Conservation (phyloP, 2,888 invertebrate species). For the Thelaira solivaga region DNA sequence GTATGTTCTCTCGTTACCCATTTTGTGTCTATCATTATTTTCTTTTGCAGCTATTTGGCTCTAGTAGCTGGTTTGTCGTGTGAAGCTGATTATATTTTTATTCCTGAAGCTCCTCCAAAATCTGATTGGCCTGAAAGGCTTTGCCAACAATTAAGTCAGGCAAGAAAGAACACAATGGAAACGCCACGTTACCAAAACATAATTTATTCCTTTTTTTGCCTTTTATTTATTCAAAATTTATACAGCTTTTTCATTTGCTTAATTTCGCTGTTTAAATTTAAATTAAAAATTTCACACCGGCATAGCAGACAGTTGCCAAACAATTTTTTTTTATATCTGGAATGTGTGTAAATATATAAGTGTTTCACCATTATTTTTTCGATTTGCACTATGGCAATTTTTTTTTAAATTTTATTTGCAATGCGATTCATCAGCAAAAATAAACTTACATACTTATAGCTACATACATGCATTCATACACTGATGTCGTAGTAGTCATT, state of each 20-base stretch:
- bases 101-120: slow-evolving; percentile 91
- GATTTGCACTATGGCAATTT: slow-evolving; percentile 9
- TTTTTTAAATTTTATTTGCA: neutral
- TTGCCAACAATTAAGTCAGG: slow-evolving; percentile 86
- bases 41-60: slow-evolving; percentile 86
- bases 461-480: neutral
- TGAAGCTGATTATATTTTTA: slow-evolving; percentile 92
- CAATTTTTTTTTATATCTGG: slow-evolving; percentile 4
- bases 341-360: neutral
- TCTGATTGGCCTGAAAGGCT: slow-evolving; percentile 86
- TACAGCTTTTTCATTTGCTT: slow-evolving; percentile 34
- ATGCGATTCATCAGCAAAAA: neutral
- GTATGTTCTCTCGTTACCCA: slow-evolving; percentile 54
- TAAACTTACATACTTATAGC: neutral
- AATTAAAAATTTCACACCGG: slow-evolving; percentile 4
- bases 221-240: slow-evolving; percentile 22
- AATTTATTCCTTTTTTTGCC: slow-evolving; percentile 58
- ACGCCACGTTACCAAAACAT: slow-evolving; percentile 42
- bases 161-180: slow-evolving; percentile 73
- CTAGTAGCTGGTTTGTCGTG: slow-evolving; percentile 88
- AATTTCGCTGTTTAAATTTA: slow-evolving; percentile 55
- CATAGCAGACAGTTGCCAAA: slow-evolving; percentile 28
- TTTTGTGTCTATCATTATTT: slow-evolving; percentile 55
- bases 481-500: too few relatives aligned
- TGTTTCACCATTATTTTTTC: neutral